Evolutionary conservation across 2,888 invertebrate genomes (phyloP).

Genomic region (Cantharis flavilabris): DNA sequence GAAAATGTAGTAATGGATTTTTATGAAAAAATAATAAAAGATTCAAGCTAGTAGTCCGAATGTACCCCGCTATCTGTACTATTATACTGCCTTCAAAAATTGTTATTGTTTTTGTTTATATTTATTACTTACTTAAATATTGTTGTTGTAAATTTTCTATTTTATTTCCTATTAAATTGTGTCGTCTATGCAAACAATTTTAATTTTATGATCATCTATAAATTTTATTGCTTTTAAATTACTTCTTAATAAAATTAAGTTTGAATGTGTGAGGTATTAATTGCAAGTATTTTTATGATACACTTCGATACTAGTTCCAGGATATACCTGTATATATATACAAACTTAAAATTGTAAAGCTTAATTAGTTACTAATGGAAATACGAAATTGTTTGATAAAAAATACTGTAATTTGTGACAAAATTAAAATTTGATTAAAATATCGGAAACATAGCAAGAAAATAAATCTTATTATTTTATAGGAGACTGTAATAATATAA

Average conservation of each 20-base stretch:
- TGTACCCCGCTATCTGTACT: not conserved
- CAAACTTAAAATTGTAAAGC: not conserved
- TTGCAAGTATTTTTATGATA: not conserved
- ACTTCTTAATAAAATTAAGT: not conserved
- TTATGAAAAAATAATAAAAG: too few species aligned
- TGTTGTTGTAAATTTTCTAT: not conserved
- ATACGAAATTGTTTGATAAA: not conserved
- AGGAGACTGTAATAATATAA: not conserved
- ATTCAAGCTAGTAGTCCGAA: not conserved
- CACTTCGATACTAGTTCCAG: not conserved
- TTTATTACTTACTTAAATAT: not conserved
- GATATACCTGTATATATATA: not conserved
- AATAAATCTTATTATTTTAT: not conserved
- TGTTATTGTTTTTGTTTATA: not conserved
- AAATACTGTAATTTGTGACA: not conserved
- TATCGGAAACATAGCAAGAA: not conserved
- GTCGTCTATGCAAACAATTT: not conserved
- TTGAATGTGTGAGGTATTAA: not conserved
- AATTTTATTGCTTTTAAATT: not conserved
- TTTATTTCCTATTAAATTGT: not conserved
- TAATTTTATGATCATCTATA: not conserved
- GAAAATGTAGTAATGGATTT: too few species aligned
- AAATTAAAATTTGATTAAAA: not conserved
- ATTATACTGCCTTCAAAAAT: too few species aligned
- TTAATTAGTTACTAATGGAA: not conserved